phyloP scores from a whole-genome alignment of 2,113 vertebrate genomes.

The Aix galericulata region DNA sequence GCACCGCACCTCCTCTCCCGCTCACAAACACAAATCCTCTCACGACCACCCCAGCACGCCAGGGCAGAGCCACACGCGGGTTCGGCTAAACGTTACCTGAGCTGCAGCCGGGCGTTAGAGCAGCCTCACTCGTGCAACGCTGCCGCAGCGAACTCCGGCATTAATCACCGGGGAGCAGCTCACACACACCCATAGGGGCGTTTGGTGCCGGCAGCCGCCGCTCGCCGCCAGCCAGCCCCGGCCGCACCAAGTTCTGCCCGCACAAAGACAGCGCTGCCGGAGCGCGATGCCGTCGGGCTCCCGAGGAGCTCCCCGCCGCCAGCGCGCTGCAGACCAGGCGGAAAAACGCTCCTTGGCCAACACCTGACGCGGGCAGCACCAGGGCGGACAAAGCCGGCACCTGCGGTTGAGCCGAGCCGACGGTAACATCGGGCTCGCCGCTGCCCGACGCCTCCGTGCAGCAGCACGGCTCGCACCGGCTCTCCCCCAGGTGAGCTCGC shows the following conservation, averaged over 20 bases:
- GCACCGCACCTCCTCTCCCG: background rate
- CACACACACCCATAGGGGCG: conserved; percentile 9
- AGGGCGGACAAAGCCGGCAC: background rate
- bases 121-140: background rate
- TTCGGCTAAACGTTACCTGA: background rate
- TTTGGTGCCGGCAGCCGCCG: background rate
- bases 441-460: too few relatives aligned
- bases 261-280: background rate
- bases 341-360: background rate
- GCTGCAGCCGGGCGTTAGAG: background rate
- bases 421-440: too few relatives aligned
- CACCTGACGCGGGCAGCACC: background rate
- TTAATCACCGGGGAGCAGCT: conserved; percentile 16
- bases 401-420: background rate
- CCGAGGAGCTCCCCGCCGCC: background rate
- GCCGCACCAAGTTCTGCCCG: background rate
- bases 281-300: background rate
- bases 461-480: background rate
- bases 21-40: background rate
- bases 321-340: background rate
- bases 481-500: background rate
- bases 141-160: conserved; percentile 24
- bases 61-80: background rate
- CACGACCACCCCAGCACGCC: background rate
- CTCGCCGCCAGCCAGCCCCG: background rate